phyloP scores from a whole-genome alignment of 2,888 invertebrate species.

The Andrena dorsata region DNA sequence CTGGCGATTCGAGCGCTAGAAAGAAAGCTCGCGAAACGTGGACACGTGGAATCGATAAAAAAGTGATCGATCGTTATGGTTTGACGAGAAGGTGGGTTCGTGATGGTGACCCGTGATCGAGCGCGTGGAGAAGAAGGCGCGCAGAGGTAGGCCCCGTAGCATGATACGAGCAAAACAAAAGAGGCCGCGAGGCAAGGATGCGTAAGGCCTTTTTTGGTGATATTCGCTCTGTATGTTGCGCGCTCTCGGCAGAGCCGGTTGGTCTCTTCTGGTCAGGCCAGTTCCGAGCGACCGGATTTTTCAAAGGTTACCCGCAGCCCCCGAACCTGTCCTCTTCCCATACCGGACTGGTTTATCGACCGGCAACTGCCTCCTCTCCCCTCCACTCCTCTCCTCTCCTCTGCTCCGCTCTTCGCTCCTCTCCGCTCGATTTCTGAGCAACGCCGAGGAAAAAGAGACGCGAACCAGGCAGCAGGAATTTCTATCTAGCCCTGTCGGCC shows the following conservation, averaged over 20 bases:
- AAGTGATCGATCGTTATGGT: neutral
- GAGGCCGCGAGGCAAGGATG: conserved; percentile 66
- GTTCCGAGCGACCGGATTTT: conserved; percentile 75
- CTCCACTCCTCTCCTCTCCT: neutral
- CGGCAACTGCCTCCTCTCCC: conserved; percentile 20
- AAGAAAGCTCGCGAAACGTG: conserved; percentile 1
- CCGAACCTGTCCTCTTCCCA: conserved; percentile 65
- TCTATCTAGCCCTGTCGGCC: conserved; percentile 60
- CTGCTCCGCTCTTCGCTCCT: neutral
- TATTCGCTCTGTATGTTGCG: conserved; percentile 55
- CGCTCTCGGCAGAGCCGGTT: conserved; percentile 33
- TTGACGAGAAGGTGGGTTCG: neutral
- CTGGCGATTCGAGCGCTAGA: neutral
- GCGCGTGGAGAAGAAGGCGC: neutral
- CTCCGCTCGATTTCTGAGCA: conserved; percentile 64
- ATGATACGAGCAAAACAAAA: conserved; percentile 57
- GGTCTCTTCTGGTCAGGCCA: conserved; percentile 74
- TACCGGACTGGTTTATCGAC: conserved; percentile 72
- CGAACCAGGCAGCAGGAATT: conserved; percentile 56
- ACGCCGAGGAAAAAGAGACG: conserved; percentile 22
- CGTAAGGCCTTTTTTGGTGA: conserved; percentile 79
- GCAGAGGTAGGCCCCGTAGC: neutral
- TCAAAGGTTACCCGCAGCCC: conserved; percentile 69
- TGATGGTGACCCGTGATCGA: neutral
- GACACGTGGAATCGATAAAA: conserved; percentile 5